Base-by-base conservation (phyloP, 2,888 invertebrate species). In the Biston stratarius region DNA sequence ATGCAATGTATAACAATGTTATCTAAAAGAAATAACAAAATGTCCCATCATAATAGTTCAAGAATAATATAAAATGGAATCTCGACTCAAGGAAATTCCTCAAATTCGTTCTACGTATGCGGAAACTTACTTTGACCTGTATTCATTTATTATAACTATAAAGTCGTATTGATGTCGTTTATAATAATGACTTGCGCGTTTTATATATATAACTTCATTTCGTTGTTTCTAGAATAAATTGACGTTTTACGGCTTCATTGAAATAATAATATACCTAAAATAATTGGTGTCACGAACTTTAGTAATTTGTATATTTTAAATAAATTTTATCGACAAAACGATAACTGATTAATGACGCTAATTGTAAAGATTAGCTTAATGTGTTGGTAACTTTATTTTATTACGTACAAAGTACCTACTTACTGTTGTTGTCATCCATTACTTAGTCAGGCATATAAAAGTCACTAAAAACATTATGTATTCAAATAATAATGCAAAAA, bases 141-240 rank as follows among this genome's bases (percentile, higher is more conserved):
- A 24, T n/a, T n/a, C n/a, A n/a, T n/a, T n/a, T n/a, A n/a, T n/a
- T 24, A 51, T 42, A 65, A 49, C 60, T 60, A 55, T 55, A 61
- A 49, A 49, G 60, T 56, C 24, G n/a, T 51, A 49, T n/a, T 38
- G 44, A 58, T 48, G 47, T 59, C 45, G 38, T 24, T 45, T 58
- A 58, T 56, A 55, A 64, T 62, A 67, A 57, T 59, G 64, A 53
- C 58, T 64, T 64, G 58, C 52, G 14, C 38, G 44, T 57, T 38
- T 45, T 7, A 12, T 49, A 42, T 7, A 12, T 49, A 42, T 6
- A 49, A 38, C 55, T 10, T 49, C 69, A 58, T 67, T 63, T 63
- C 33, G 59, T 60, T 68, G 61, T 71, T 74, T 73, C 71, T 74
- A 65, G 63, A 78, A 76, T 70, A 65, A 65, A 38, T 67, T 74